Base-by-base conservation (phyloP, 1,140 invertebrate genomes). In the Spodoptera frugiperda region DNA sequence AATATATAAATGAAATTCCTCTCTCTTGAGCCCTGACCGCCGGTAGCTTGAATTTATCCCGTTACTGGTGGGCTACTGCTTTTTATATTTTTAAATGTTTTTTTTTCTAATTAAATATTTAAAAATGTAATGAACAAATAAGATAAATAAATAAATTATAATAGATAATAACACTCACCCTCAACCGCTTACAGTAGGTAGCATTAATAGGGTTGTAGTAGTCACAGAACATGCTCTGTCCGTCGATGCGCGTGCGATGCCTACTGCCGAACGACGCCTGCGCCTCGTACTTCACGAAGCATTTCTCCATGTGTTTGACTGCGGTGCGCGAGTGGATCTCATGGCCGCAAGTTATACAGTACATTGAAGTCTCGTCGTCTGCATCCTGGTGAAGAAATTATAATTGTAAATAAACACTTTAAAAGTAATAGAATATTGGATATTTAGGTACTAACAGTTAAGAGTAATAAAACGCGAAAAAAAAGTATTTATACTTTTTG, bases 221-320 rank as follows among this genome's bases (percentile, higher is more conserved):
- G 88, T 99, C 99, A 91, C 99, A 99, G 91, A 99, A 99, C 97
- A 99, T 99, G 86, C 98, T 97, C 93, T 98, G 96, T 14, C 98
- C 98, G 92, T 99, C 98, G 80, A 99, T 99, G 57, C 97, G 95
- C 0, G 98, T 99, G 88, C 99, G 98, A 84, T 98, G 99, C 57
- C 98, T 96, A 14, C 98, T 99, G 14, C 98, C 98, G 93, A 99
- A 99, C 0, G 98, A 99, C 3, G 98, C 98, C 94, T 99, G 98
- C 61, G 98, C 98, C 90, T 99, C 99, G 92, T 99, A 98, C 96
- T 99, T 99, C 82, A 98, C 98, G 88, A 98, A 99, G 92, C 98
- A 99, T 86, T 98, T 98, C 92, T 98, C 98, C 97, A 98, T 98
- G 84, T 99, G 99, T 87, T 98, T 98, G 8, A 99, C 96, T 0